phyloP scores from a whole-genome alignment of 53 echinoderm and acorn worm species.

The Henricia sp. region DNA sequence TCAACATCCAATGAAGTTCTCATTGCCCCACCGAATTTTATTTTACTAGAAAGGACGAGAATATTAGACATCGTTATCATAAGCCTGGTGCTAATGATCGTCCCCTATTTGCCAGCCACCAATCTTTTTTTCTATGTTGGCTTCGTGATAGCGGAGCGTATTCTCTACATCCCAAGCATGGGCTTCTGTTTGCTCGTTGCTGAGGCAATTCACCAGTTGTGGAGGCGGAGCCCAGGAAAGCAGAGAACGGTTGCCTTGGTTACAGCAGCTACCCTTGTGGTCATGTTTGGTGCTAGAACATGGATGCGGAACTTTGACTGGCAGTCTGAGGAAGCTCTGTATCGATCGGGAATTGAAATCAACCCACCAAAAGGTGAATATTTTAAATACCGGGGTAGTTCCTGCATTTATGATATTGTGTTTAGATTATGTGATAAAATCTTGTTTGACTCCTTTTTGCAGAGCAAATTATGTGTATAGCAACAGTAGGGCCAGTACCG shows the following conservation, averaged over 20 bases:
- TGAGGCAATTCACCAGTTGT: conserved; percentile 67
- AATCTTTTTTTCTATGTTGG: conserved; percentile 95
- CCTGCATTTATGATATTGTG: too few species aligned
- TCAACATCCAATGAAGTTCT: neutral
- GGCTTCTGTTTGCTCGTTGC: conserved; percentile 85
- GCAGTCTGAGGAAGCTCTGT: conserved; percentile 88
- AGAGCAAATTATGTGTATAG: too few species aligned
- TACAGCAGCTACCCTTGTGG: conserved; percentile 45
- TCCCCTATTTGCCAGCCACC: conserved; percentile 92
- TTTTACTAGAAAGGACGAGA: conserved; percentile 57
- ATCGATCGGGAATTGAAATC: conserved; percentile 81
- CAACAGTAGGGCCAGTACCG: too few species aligned
- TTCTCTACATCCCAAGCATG: conserved; percentile 97
- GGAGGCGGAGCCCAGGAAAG: conserved; percentile 25
- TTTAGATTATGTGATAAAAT: too few species aligned
- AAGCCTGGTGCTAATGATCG: conserved; percentile 74
- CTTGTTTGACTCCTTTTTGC: too few species aligned
- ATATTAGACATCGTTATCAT: conserved; percentile 68
- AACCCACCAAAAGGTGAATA: conserved; percentile 95
- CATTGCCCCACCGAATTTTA: neutral
- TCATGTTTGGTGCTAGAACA: conserved; percentile 78
- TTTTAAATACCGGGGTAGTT: too few species aligned
- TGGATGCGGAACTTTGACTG: conserved; percentile 87
- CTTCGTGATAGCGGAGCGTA: conserved; percentile 93
- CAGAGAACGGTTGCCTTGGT: conserved; percentile 52